phyloP scores from a whole-genome alignment of 1,140 invertebrate species.

The Leucophenga varia region DNA sequence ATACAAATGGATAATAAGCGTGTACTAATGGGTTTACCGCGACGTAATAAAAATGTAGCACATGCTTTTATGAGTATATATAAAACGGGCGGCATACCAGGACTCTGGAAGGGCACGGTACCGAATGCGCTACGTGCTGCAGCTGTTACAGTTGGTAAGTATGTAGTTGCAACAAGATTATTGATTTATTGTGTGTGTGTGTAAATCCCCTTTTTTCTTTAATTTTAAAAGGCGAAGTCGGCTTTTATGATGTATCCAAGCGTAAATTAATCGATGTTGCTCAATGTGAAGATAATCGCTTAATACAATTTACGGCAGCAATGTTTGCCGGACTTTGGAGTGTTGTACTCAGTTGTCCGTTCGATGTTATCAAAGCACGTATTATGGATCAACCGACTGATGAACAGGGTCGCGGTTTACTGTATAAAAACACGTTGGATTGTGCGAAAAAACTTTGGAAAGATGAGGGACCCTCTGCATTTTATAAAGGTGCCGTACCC shows the following conservation, averaged over 20 bases:
- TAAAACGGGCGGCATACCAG: slow-evolving; percentile 3
- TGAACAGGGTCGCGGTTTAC: slow-evolving; percentile 3
- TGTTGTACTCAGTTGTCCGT: slow-evolving; percentile 26
- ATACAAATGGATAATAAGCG: slow-evolving; percentile 28
- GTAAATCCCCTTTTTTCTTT: too few species aligned
- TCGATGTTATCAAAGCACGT: slow-evolving; percentile 31
- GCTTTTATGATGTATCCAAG: slow-evolving; percentile 22
- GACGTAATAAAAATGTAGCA: slow-evolving; percentile 14
- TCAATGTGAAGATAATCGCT: slow-evolving; percentile 2
- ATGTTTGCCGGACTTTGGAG: slow-evolving; percentile 19
- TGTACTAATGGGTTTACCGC: not conserved
- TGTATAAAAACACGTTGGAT: slow-evolving; percentile 21
- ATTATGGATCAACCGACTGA: slow-evolving; percentile 30
- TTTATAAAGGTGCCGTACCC: slow-evolving; percentile 30
- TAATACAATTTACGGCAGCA: slow-evolving; percentile 17
- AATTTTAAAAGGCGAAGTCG: slow-evolving; percentile 13
- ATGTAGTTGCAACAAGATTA: too few species aligned
- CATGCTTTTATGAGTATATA: slow-evolving; percentile 14
- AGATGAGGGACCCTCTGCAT: slow-evolving; percentile 17
- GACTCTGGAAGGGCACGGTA: slow-evolving; percentile 17
- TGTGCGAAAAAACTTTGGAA: slow-evolving; percentile 12
- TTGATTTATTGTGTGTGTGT: not conserved
- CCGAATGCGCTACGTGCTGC: slow-evolving; percentile 15
- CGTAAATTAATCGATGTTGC: slow-evolving; percentile 4
- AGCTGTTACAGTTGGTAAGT: slow-evolving; percentile 20